Evolutionary conservation across 2,888 invertebrate species (phyloP), one percentile per base, ranked within the genome.

Genomic region (Neoitamus cyanurus): DNA sequence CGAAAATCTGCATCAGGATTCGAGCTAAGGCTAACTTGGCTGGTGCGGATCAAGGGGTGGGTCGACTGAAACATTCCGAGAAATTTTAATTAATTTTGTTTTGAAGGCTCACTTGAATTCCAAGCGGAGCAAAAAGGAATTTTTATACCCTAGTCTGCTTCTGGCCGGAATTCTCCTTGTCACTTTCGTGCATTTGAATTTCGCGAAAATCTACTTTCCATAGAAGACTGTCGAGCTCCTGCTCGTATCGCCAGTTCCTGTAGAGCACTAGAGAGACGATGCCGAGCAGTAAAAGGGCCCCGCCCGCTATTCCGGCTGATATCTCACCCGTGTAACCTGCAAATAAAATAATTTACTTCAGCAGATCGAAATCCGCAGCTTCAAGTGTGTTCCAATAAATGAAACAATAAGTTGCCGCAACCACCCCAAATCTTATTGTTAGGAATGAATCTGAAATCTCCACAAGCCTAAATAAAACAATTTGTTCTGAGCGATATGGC

Each of bases 171-270:
- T 92, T 89, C 85, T 92, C 93, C 84, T 92, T 92, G 87, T 93
- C 92, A 87, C 88, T 90, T 84, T 94, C 94, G 87, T 93, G 94
- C 87, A 96, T 93, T 89, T 97, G 95, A 75, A 98, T 95, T 88
- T 98, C 98, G 86, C 95, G 94, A 92, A 95, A 97, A 92, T 98
- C 98, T 85, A 98, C 96, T 92, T 98, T 97, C 98, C 98, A 98
- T 48, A 98, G 93, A 48, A 98, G 92, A 84, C 97, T 97, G 90
- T 98, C 98, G 87, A 98, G 92, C 89, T 98, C 98, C 89, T 98
- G 97, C 89, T 98, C 98, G 90, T 98, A 97, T 48, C 95, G 94
- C 97, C 97, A 98, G 90, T 98, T 98, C 85, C 98, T 94, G 92
- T 95, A 97, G 11, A 96, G 92, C 0, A 97, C 94, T 84, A 97